Evolutionary conservation across 2,797 vertebrate species (phyloP), one percentile per base, ranked within the genome.

Genomic region (Hypotaenidia philippensis): DNA sequence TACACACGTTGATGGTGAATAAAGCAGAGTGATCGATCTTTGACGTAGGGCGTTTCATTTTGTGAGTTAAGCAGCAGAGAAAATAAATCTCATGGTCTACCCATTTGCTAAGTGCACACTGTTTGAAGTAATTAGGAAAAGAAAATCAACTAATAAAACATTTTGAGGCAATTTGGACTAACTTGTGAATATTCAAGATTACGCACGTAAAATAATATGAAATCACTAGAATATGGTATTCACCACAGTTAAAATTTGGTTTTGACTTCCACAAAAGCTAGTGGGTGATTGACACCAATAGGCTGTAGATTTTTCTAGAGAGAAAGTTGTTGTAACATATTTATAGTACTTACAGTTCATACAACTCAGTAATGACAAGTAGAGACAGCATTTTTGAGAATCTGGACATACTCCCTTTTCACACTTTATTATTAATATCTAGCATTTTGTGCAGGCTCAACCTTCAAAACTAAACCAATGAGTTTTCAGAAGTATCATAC

Each of bases 1-100:
- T 32, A 7, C 6, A 7, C 0, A 2, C 0, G 76, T 76, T 79
- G 9, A 38, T 2, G 0, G 9, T 36, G 10, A 68, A 45, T 41
- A 45, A 65, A 77, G 14, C 4, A 19, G 1, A n/a, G 11, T 26
- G 10, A 52, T 41, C 64, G 68, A 27, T 38, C 6, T n/a, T 78
- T 56, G 14, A 72, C 3, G 0, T 4, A 29, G 5, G 5, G 47
- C 2, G 9, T 44, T 34, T 17, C 2, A 8, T 68, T 71, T 61
- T 23, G 6, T 47, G 13, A 77, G 10, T 40, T 61, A 49, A 40
- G 7, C 11, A 56, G 6, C 11, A 47, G 29, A 81, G 52, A 69
- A 69, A 87, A 78, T 4, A 78, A 70, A 81, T 63, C 9, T 55
- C 12, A 41, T 8, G 11, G 31, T 31, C 5, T 3, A 44, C 5